Evolutionary conservation across 2,888 invertebrate species (phyloP).

Genomic region (Antitype chi): DNA sequence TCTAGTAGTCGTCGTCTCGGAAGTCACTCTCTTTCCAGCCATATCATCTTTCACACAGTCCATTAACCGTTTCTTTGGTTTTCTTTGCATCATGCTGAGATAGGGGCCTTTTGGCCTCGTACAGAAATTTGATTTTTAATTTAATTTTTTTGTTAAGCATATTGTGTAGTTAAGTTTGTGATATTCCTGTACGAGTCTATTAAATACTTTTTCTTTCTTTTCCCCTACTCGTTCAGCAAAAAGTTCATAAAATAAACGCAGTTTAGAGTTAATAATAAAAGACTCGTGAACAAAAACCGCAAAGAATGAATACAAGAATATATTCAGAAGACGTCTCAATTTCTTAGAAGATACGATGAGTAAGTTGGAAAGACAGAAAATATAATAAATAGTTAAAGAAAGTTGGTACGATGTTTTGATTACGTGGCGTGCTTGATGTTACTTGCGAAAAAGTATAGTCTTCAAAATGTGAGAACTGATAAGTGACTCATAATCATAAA

Average conservation of each 20-base stretch:
- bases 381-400: not conserved
- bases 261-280: not conserved
- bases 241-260: not conserved
- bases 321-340: slow-evolving; percentile 16
- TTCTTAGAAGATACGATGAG: slow-evolving; percentile 30
- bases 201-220: too few relatives aligned
- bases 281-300: not conserved
- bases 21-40: not conserved
- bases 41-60: not conserved
- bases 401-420: slow-evolving; percentile 10
- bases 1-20: not conserved
- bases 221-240: not conserved
- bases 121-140: too few relatives aligned
- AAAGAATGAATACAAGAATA: not conserved
- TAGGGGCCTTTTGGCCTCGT: too few relatives aligned
- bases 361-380: slow-evolving; percentile 9
- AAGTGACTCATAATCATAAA: slow-evolving; percentile 12
- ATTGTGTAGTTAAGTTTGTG: too few relatives aligned
- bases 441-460: slow-evolving; percentile 1
- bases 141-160: too few relatives aligned
- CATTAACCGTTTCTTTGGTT: not conserved
- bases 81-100: too few relatives aligned
- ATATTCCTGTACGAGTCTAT: too few relatives aligned
- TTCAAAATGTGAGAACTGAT: slow-evolving; percentile 10
- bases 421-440: not conserved